Base-by-base conservation (phyloP, 1,140 invertebrate genomes). In the Sipha flava region DNA sequence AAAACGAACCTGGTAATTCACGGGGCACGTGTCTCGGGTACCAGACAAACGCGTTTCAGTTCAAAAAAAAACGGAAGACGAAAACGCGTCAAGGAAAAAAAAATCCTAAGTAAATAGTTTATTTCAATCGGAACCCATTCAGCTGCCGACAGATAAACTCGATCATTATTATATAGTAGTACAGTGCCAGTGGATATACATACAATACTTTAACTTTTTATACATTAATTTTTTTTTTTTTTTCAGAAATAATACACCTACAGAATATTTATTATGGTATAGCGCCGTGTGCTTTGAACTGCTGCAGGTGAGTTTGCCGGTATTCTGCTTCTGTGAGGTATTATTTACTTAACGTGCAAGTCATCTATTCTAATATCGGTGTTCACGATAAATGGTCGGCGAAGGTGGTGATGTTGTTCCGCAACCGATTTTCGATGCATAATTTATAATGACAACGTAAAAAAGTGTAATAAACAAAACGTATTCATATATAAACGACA, bases 1-100 rank as follows among this genome's bases (percentile, higher is more conserved):
- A 77, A 57, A 77, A 54, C 31, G 26, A 57, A 57, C 73, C 73
- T 29, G 73, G 52, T 77, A 77, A 77, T 77, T 77, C 73, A 77
- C 73, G 14, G 52, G 59, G 73, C 73, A 77, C 73, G 73, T 77
- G 73, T 77, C 73, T 77, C 52, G 73, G 34, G 31, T 77, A 57
- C 34, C 72, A 59, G 52, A 77, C 21, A 40, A 73, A 54, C 31
- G 70, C 66, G 43, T 70, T 70, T 54, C 21, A n/a, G 47, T 34
- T 37, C n/a, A 52, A 18, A 73, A 59, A n/a, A 77, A 57, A 77
- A 77, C 34, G 12, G 18, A 43, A 43, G 52, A 40, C 73, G 21
- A 77, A 77, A 59, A 73, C 70, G 31, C 29, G 45, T 73, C 31
- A n/a, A 3, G 12, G 47, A 77, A 77, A 77, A 57, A 73, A 77